phyloP scores from a whole-genome alignment of 2,888 invertebrate species.

The Trissoscelio sp. region DNA sequence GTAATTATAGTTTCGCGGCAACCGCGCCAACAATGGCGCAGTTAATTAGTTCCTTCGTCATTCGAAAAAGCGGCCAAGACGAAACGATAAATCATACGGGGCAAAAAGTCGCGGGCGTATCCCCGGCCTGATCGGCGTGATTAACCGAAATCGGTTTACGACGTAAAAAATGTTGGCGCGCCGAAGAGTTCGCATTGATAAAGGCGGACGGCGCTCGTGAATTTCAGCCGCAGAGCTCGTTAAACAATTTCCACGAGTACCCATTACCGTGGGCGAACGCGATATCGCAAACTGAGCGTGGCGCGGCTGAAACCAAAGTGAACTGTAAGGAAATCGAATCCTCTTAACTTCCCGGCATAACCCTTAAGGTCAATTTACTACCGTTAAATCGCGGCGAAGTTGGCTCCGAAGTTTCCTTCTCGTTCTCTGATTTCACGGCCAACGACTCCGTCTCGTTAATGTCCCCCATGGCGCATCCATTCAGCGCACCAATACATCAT shows the following conservation, averaged over 20 bases:
- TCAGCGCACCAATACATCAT: slow-evolving; percentile 45
- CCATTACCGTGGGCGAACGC: slow-evolving; percentile 54
- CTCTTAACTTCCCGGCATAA: slow-evolving; percentile 65
- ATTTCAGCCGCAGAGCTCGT: slow-evolving; percentile 23
- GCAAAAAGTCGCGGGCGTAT: slow-evolving; percentile 64
- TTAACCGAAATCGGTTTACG: slow-evolving; percentile 28
- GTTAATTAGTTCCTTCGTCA: slow-evolving; percentile 82
- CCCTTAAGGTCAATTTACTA: slow-evolving; percentile 70
- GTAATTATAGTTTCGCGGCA: slow-evolving; percentile 79
- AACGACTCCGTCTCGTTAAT: slow-evolving; percentile 61
- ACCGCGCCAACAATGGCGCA: slow-evolving; percentile 78
- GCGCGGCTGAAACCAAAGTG: slow-evolving; percentile 50
- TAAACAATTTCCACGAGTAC: slow-evolving; percentile 56
- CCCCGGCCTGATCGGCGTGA: slow-evolving; percentile 6
- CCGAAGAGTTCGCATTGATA: slow-evolving; percentile 25
- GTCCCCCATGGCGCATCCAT: slow-evolving; percentile 58
- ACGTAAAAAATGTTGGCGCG: slow-evolving; percentile 23
- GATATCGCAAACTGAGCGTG: slow-evolving; percentile 58
- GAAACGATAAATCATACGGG: slow-evolving; percentile 79
- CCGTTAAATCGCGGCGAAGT: slow-evolving; percentile 62
- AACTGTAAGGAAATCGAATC: slow-evolving; percentile 68
- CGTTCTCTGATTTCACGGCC: slow-evolving; percentile 67
- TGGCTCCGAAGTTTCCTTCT: slow-evolving; percentile 56
- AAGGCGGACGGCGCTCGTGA: slow-evolving; percentile 18
- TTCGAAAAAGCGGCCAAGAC: slow-evolving; percentile 69